Evolutionary conservation across 2,888 invertebrate species (phyloP), one percentile per base, ranked within the genome.

Genomic region (Megalurothrips usitatus): DNA sequence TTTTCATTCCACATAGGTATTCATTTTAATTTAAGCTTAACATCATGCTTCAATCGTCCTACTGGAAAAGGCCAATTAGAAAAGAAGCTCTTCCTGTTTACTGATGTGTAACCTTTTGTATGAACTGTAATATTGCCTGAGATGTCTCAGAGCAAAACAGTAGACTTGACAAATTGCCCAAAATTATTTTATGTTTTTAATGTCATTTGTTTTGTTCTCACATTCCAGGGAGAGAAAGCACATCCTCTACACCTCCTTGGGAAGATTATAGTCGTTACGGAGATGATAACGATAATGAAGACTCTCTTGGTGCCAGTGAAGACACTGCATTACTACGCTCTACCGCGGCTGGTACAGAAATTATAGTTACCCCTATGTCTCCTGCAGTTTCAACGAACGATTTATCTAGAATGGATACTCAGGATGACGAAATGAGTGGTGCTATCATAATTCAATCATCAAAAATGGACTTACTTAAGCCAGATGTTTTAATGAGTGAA

Each of bases 271-370:
- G 68, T 26, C 68, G 68, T 26, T 85, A 85, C 80, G 84, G 83
- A 79, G 86, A 86, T 48, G 85, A 85, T 79, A 86, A 89, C 84
- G 87, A 87, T 84, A 89, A 89, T 84, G 88, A 85, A 52, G 86
- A 86, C 81, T 75, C 68, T 75, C 85, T 86, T 52, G 84, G 88
- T 84, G 88, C 88, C 83, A 88, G 88, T 83, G 90, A 90, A 85
- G 89, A 90, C 85, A 90, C 90, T 82, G 90, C 90, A 81, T 87
- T 90, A 84, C 86, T 90, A 83, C 88, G 85, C 88, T 75, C 68
- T 10, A 26, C 68, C 86, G 89, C 88, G 84, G 87, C 88, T 84
- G 87, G 88, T 82, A 88, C 89, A 80, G 89, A 89, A 86, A 89
- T 87, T 79, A 85, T 86, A 81, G 86, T 87, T 82, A 86, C 87